Base-by-base conservation (phyloP, 92 coral and sea anemone species). In the Umimayanthus chanpuru region DNA sequence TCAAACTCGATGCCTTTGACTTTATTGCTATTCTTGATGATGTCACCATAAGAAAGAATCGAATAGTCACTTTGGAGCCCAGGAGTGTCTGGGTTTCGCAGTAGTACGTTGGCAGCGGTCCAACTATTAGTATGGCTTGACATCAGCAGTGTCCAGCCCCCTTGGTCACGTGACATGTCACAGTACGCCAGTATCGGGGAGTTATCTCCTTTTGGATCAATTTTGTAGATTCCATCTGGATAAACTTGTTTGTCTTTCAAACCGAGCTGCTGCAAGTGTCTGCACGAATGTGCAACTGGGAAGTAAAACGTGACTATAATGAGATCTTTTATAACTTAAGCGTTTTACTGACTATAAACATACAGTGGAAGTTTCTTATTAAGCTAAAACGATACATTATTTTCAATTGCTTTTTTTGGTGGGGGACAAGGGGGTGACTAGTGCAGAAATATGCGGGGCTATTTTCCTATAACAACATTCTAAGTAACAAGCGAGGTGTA, bases 141-240 rank as follows among this genome's bases (percentile, higher is more conserved):
- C 64, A 95, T 94, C 77, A 95, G 91, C 71, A 95, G 91, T 38
- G 98, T 95, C 98, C 98, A 95, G 67, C 98, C 96, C 9, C 98
- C 98, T 12, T 93, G 92, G 77, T 95, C 96, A 85, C 98, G 96
- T 85, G 98, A 91, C 96, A 95, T 91, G 89, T 95, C 98, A 79
- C 98, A 95, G 83, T 90, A 93, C 7, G 88, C 89, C 81, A 40
- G n/a, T 29, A 94, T 81, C 56, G 93, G 92, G 71, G 89, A 77
- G 26, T 82, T 61, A 1, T 47, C 53, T 18, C 93, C 96, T 29
- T 30, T 76, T 4, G 98, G 94, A 26, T 91, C 88, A 29, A 95
- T 95, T 77, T 79, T 90, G 93, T 94, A 94, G 18, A 94, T 85
- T 2, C 93, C 98, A 43, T 94, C 96, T 0, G 94, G 94, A 55